These are phyloP conservation scores for Iguana delicatissima DNA, from an alignment of 2,797 vertebrate species.

Conservation along the genomic window DNA sequence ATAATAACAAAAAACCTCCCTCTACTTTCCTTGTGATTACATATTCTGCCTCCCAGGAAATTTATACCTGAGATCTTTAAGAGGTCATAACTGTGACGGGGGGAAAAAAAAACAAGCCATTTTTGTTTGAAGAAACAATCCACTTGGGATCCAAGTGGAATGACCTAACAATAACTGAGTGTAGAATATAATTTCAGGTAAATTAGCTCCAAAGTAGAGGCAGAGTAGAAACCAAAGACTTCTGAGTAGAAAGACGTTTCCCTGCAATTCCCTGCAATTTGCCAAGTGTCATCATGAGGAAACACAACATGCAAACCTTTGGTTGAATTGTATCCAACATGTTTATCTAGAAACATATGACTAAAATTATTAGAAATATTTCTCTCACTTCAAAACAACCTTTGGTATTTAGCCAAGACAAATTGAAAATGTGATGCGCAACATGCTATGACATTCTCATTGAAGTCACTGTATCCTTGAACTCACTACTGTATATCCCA, in stretches of 20 bases:
- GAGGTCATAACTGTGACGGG: neutral
- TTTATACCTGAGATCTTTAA: neutral
- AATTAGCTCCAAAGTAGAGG: neutral
- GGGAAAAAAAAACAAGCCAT: neutral
- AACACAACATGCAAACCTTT: neutral
- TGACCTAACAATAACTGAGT: neutral
- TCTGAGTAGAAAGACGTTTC: too few relatives aligned
- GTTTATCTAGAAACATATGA: neutral
- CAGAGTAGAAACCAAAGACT: neutral
- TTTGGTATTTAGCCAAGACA: neutral
- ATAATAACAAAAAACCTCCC: neutral
- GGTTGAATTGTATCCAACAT: neutral
- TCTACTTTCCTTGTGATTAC: neutral
- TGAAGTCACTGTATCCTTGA: neutral
- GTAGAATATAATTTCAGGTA: neutral
- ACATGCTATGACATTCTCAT: neutral
- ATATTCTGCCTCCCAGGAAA: neutral
- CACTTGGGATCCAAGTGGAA: neutral
- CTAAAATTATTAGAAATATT: too few relatives aligned
- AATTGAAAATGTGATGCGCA: neutral
- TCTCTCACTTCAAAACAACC: too few relatives aligned
- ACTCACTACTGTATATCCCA: neutral
- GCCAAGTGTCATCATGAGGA: neutral
- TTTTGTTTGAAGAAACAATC: neutral
- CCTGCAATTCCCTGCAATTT: too few relatives aligned